These are phyloP conservation scores for Heteropelma amictum DNA, from an alignment of 2,888 invertebrate species.

Conservation along the genomic window DNA sequence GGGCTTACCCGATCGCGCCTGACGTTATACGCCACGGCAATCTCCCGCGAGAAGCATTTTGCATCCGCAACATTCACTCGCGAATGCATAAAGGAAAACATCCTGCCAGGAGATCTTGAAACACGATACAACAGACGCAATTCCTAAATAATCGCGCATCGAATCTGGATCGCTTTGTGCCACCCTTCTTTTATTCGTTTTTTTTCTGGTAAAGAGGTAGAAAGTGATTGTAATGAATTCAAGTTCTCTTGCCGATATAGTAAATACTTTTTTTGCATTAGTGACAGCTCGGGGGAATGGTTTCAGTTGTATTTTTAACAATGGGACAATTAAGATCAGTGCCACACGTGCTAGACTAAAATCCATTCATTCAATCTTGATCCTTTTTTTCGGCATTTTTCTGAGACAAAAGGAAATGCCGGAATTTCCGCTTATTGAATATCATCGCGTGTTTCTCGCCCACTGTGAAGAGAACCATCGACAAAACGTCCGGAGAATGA, in stretches of 20 bases:
- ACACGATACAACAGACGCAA: neutral
- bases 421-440: too few relatives aligned
- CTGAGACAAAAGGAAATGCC: neutral
- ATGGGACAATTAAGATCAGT: too few relatives aligned
- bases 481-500: neutral
- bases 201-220: too few relatives aligned
- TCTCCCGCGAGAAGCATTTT: conserved; percentile 17
- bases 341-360: too few relatives aligned
- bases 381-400: too few relatives aligned
- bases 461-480: neutral
- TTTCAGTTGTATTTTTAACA: too few relatives aligned
- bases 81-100: neutral
- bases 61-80: conserved; percentile 14
- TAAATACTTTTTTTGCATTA: too few relatives aligned
- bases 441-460: conserved; percentile 28
- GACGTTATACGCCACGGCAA: conserved; percentile 13
- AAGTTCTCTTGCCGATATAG: too few relatives aligned
- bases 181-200: neutral
- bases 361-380: too few relatives aligned
- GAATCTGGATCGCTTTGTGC: neutral
- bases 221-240: neutral
- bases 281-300: too few relatives aligned
- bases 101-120: neutral
- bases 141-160: neutral
- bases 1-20: neutral